Evolutionary conservation across 2,113 vertebrate genomes (phyloP), one percentile per base, ranked within the genome.

Genomic region (Dolichotis patagonum): DNA sequence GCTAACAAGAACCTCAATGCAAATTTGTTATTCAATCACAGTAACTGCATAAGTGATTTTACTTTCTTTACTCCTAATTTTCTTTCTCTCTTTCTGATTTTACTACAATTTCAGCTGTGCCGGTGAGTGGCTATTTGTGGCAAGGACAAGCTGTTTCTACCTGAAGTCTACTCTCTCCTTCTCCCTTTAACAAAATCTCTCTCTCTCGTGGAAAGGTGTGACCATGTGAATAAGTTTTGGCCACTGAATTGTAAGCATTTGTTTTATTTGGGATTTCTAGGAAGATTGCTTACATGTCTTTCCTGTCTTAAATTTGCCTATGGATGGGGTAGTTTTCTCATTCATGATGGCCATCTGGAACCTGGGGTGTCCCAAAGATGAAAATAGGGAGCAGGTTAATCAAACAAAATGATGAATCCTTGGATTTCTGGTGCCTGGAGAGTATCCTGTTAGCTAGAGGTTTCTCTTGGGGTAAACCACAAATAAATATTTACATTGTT

Each of bases 401-500:
- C 3, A 49, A 83, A 75, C 41, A 38, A 63, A 54, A 89, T 32
- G 16, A 19, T 38, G 5, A 32, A 6, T 24, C 8, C 56, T 28
- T 67, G 30, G 35, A 22, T 43, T 58, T 26, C n/a, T 38, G 56
- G 32, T 5, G 9, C 19, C 65, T 58, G 13, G 20, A 81, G 58
- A 63, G 43, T 11, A 35, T 12, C 7, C 35, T 49, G 24, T 8
- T 49, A 20, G 54, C 16, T 43, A 17, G 13, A 41, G 41, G 30
- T 46, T 75, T 52, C n/a, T 43, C 56, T 62, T 75, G 28, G 46
- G 41, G 26, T 65, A 54, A 88, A 6, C 62, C 71, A 83, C 77
- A 96, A 80, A 80, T 91, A 87, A 78, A 75, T 60, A 30, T 91
- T 58, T 63, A 81, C 22, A 73, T 82, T 82, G 63, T 20, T 43